Evolutionary conservation across 2,888 invertebrate genomes (phyloP).

Genomic region (Tolmerus cingulatus): DNA sequence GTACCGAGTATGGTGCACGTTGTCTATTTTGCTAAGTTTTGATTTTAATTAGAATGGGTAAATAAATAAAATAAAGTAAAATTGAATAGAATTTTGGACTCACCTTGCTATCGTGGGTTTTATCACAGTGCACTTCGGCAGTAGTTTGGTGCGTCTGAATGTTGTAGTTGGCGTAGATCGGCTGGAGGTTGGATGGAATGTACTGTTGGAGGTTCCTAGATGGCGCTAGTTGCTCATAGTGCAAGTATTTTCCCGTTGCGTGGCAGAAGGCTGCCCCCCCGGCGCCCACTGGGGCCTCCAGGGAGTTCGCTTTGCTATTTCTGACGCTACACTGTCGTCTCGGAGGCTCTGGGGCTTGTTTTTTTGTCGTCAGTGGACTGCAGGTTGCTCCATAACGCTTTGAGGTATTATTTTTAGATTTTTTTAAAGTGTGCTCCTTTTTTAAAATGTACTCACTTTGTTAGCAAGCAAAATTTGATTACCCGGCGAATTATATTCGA

Average conservation of each 20-base stretch:
- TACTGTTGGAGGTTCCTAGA: constrained; percentile 52
- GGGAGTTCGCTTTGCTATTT: constrained; percentile 54
- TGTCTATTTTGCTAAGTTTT: too few species aligned
- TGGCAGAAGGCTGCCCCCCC: neutral
- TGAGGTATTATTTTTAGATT: neutral
- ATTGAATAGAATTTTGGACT: neutral
- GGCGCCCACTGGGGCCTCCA: neutral
- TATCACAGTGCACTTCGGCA: constrained; percentile 68
- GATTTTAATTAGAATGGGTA: too few species aligned
- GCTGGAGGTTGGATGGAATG: constrained; percentile 56
- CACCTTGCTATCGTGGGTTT: constrained; percentile 62
- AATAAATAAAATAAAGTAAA: too few species aligned
- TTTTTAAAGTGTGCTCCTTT: neutral
- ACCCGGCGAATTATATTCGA: constrained; percentile 55
- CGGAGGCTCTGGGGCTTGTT: constrained; percentile 83
- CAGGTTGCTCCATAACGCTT: constrained; percentile 69
- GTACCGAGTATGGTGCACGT: too few species aligned
- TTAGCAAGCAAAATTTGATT: constrained; percentile 45
- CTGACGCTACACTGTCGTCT: constrained; percentile 72
- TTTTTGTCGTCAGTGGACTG: constrained; percentile 78
- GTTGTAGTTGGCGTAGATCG: constrained; percentile 63
- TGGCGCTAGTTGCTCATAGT: constrained; percentile 42
- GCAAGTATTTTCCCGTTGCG: constrained; percentile 43
- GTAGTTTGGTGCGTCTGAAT: constrained; percentile 67
- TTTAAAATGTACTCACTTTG: neutral